Evolutionary conservation across 2,797 vertebrate genomes (phyloP).

Genomic region (Myiotriccus ornatus): DNA sequence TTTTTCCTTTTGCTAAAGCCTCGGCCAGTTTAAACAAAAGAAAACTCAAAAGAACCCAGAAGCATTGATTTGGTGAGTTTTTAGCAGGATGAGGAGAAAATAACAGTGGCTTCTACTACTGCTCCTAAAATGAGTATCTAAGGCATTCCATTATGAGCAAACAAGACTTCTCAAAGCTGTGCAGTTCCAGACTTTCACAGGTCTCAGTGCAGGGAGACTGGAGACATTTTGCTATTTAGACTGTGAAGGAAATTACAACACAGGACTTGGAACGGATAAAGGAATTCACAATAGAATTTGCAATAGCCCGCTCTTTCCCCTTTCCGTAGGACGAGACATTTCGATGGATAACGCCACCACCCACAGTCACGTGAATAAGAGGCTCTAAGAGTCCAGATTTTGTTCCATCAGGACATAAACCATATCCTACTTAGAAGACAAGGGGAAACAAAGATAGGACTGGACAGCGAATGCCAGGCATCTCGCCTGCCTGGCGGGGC

Average conservation of each 20-base stretch:
- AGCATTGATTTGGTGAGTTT: background rate
- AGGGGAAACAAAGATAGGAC: background rate
- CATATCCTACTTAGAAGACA: background rate
- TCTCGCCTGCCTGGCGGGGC: background rate
- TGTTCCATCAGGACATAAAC: background rate
- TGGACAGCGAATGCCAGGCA: background rate
- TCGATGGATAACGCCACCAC: background rate
- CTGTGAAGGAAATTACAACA: slow-evolving; percentile 37
- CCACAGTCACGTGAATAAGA: background rate
- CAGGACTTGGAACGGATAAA: background rate
- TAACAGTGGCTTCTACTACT: background rate
- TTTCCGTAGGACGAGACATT: background rate
- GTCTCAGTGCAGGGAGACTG: background rate
- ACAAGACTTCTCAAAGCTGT: background rate
- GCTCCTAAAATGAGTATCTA: background rate
- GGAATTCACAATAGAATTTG: background rate
- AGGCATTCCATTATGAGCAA: background rate
- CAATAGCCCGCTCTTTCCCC: background rate
- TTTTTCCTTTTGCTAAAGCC: background rate
- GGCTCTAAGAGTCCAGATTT: background rate
- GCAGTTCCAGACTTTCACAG: background rate
- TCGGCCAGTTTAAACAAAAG: background rate
- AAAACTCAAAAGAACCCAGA: background rate
- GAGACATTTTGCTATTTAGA: background rate
- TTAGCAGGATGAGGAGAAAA: background rate